Evolutionary conservation across 2,797 vertebrate genomes (phyloP), one percentile per base, ranked within the genome.

Genomic region (Diceros bicornis): DNA sequence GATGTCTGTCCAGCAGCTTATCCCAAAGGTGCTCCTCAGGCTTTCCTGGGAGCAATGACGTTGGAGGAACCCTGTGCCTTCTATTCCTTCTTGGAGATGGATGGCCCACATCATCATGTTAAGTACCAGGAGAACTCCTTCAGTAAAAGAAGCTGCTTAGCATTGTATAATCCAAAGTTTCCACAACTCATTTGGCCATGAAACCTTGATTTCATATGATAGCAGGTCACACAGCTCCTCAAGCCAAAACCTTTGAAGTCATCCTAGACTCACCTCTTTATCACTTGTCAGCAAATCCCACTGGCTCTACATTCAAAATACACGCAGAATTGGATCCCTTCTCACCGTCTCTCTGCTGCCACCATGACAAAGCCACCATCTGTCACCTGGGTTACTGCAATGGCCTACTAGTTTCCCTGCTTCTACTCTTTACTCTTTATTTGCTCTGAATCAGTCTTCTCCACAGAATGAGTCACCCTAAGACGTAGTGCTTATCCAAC

Each of bases 1-100:
- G 21, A 14, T 3, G 0, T 18, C 64, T 34, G 4, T 20, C 29
- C 20, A 59, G 52, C 5, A 6, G 52, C 27, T 9, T 0, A 7
- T 23, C 86, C 2, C 2, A n/a, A 2, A 27, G 1, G 64, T 44
- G 59, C 16, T 20, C 12, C 64, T 16, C 34, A 52, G 37, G 4
- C 4, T 4, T 25, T 17, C 29, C 21, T 34, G 23, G 89, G 41
- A 59, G 7, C 7, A 59, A 9, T 0, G 7, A 27, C 4, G 0
- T 25, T n/a, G 47, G 34, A n/a, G n/a, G 5, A 50, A 4, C 1
- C 61, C 59, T 6, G 20, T 8, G 9, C 52, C 10, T 55, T 25
- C 59, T 6, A 5, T 0, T 52, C n/a, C 47, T 41, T 75, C 59
- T 37, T 50, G 69, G 27, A 64, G 59, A 18, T 0, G 14, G 12